Conservation (phyloP, 2,113 vertebrate genomes). For the Strigops habroptila region DNA sequence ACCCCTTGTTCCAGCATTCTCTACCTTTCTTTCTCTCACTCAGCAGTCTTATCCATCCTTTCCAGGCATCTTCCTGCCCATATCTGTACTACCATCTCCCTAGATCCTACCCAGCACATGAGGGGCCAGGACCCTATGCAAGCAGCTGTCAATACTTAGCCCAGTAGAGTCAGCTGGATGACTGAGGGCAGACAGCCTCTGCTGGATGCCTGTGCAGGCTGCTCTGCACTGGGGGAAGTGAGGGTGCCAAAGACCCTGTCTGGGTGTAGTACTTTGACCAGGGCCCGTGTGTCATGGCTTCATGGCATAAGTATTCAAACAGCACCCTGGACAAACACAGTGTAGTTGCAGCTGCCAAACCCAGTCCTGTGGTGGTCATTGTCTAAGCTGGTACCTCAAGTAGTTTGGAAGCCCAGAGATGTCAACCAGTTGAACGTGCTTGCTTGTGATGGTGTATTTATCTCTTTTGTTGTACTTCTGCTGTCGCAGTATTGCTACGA, state of each 20-base stretch:
- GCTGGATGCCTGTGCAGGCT: accelerated
- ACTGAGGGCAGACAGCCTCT: accelerated
- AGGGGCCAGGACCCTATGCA: not conserved
- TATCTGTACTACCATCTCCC: not conserved
- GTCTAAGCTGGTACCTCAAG: not conserved
- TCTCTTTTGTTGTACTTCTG: not conserved
- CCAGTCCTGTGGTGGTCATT: not conserved
- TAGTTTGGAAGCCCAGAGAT: not conserved
- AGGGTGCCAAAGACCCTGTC: accelerated
- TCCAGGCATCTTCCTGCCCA: not conserved
- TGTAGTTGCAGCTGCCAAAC: not conserved
- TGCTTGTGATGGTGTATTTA: not conserved
- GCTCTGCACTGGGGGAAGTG: accelerated
- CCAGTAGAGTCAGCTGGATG: not conserved
- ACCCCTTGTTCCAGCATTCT: not conserved
- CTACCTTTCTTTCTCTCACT: not conserved
- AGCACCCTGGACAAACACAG: not conserved
- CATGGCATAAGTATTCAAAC: not conserved
- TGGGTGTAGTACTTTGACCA: not conserved
- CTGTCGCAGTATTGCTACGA: not conserved
- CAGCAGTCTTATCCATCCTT: not conserved
- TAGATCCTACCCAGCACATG: accelerated
- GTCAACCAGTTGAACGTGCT: not conserved
- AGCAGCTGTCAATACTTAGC: not conserved
- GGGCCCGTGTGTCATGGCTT: not conserved